Evolutionary conservation across 1,140 invertebrate genomes (phyloP).

Genomic region (Pseudomyrmex sp.): DNA sequence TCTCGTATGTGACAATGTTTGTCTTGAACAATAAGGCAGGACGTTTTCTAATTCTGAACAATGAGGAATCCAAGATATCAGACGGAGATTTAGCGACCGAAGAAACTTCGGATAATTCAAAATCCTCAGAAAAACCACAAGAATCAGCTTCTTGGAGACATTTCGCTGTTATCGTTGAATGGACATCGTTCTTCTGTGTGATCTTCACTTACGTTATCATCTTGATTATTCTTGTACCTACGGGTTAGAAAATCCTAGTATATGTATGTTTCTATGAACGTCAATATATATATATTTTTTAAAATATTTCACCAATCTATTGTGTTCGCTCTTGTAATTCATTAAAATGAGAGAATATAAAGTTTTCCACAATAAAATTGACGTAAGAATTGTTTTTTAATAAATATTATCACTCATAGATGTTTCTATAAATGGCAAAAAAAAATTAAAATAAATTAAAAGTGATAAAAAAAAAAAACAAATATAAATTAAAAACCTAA

Average conservation of each 20-base stretch:
- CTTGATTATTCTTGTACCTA: slow-evolving; percentile 72
- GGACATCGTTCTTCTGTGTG: slow-evolving; percentile 73
- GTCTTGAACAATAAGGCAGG: slow-evolving; percentile 72
- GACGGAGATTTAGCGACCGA: slow-evolving; percentile 51
- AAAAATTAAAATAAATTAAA: too few species aligned
- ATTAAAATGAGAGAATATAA: slow-evolving; percentile 8
- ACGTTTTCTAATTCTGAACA: slow-evolving; percentile 71
- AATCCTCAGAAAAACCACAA: slow-evolving; percentile 30
- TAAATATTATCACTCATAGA: too few species aligned
- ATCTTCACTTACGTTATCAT: slow-evolving; percentile 75
- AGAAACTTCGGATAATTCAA: slow-evolving; percentile 61
- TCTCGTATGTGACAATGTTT: slow-evolving; percentile 65
- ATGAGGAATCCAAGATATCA: slow-evolving; percentile 62
- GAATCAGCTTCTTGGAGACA: slow-evolving; percentile 70
- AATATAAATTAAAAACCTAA: not conserved
- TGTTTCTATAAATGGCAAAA: too few species aligned
- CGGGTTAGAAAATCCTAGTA: not conserved
- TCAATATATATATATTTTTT: not conserved
- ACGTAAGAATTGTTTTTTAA: too few species aligned
- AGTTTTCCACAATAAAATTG: too few species aligned
- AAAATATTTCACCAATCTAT: not conserved
- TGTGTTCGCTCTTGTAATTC: not conserved
- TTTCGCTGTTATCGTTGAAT: slow-evolving; percentile 77
- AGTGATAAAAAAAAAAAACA: not conserved
- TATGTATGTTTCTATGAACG: not conserved